Percentiles rank a stretch among this genome's conserved stretches.
phyloP scores from a whole-genome alignment of 2,797 vertebrate species.

The Thamnophis elegans region DNA sequence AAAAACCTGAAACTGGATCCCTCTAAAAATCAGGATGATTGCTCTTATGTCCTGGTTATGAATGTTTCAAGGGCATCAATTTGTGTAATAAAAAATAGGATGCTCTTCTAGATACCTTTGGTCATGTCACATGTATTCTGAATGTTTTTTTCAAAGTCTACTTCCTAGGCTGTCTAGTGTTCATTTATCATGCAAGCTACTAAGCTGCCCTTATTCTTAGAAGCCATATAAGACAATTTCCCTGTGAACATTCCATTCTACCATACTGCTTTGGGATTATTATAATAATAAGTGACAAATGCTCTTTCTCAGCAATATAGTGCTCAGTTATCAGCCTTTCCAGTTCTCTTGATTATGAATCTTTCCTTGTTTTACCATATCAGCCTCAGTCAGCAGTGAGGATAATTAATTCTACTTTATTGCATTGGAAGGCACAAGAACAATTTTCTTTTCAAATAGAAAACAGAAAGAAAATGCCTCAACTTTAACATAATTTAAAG shows the following conservation, averaged over 20 bases:
- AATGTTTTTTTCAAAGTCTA: not conserved
- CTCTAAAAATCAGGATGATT: not conserved
- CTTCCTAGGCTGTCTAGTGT: not conserved
- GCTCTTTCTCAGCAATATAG: not conserved
- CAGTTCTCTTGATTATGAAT: not conserved
- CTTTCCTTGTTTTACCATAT: not conserved
- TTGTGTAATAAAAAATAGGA: not conserved
- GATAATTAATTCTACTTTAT: not conserved
- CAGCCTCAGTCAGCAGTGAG: not conserved
- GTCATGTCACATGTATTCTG: not conserved
- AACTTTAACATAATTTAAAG: slow-evolving; percentile 8
- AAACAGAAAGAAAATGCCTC: not conserved
- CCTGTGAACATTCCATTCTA: not conserved
- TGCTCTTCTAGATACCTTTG: not conserved
- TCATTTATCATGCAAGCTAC: not conserved
- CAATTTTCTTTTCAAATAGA: slow-evolving; percentile 3
- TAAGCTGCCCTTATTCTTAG: not conserved
- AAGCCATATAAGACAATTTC: not conserved
- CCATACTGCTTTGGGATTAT: not conserved
- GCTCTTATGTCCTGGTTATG: not conserved
- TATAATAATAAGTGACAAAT: not conserved
- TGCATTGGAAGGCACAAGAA: not conserved
- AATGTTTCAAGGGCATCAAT: not conserved
- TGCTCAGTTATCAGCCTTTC: not conserved
- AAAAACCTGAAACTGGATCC: not conserved